Evolutionary conservation across 2,888 invertebrate genomes (phyloP), one percentile per base, ranked within the genome.

Genomic region (Drosophila colorata): DNA sequence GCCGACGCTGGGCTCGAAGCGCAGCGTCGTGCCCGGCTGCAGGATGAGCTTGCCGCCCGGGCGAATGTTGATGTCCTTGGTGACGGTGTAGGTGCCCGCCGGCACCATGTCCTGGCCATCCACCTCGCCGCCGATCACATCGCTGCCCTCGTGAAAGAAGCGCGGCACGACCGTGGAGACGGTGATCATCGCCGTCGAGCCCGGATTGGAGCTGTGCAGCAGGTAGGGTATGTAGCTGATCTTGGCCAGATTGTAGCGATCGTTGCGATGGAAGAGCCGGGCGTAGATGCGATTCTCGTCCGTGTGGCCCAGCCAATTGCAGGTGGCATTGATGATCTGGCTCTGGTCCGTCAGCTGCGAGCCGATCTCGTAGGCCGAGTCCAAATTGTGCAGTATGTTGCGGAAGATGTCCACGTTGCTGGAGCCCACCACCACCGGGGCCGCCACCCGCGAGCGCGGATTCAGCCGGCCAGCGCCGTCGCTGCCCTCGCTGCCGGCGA

Each of bases 301-400:
- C 0, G 94, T 93, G 70, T 93, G 95, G 4, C 98, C 98, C 83
- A 99, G 94, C 97, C 98, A 99, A 90, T 99, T 99, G 90, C 95
- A 97, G 0, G 97, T 96, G 79, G 98, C 98, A 90, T 98, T 97
- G n/a, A 99, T 95, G 16, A 95, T 93, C 93, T 97, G 96, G 87
- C 98, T 98, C 90, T 98, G 99, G 90, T 99, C 98, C 88, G 96
- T 96, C 16, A 99, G 93, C 88, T 99, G 99, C 0, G 98, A 98
- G 0, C 98, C 98, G 47, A 99, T 95, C 93, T 99, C 99, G 90
- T 98, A 98, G 57, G 95, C 94, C 0, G 99, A 98, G 72, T 96
- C 95, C 1, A 96, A 96, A 92, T 99, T 99, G 65, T 97, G 95
- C 38, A 99, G 95, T 66, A 98, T 97, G 92, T 99, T 99, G 65